Conservation (phyloP, 2,113 vertebrate genomes). For the Bos javanicus region DNA sequence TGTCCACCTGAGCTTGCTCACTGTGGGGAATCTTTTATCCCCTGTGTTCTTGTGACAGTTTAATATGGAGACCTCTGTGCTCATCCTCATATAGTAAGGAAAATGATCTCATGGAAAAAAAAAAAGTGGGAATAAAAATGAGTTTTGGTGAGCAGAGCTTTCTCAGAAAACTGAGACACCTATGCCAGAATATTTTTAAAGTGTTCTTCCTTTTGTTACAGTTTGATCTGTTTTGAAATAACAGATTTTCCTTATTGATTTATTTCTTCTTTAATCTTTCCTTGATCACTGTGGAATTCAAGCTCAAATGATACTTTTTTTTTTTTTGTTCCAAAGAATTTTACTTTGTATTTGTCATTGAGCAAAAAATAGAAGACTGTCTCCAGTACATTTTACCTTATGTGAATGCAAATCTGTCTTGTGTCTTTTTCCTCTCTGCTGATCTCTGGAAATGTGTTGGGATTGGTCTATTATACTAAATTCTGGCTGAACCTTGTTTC, state of each 20-base stretch:
- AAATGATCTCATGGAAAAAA: neutral
- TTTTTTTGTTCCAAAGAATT: neutral
- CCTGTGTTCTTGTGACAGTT: neutral
- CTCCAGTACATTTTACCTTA: neutral
- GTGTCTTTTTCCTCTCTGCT: neutral
- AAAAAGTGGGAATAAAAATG: neutral
- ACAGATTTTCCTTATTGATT: neutral
- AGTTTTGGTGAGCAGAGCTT: neutral
- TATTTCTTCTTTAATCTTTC: constrained; percentile 16
- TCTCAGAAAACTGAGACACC: neutral
- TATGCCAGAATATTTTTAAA: neutral
- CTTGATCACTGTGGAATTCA: neutral
- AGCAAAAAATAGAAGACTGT: neutral
- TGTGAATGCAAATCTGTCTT: neutral
- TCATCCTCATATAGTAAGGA: neutral
- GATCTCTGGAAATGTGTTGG: neutral
- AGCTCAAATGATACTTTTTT: neutral
- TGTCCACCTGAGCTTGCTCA: neutral
- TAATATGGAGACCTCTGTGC: neutral
- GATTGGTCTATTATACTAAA: constrained; percentile 3
- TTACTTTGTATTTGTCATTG: constrained; percentile 13
- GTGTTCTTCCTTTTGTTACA: neutral
- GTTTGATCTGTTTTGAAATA: neutral
- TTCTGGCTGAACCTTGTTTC: constrained; percentile 56
- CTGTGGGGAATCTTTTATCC: neutral